Conservation (phyloP, 2,797 vertebrate species). For the Alectoris magna region DNA sequence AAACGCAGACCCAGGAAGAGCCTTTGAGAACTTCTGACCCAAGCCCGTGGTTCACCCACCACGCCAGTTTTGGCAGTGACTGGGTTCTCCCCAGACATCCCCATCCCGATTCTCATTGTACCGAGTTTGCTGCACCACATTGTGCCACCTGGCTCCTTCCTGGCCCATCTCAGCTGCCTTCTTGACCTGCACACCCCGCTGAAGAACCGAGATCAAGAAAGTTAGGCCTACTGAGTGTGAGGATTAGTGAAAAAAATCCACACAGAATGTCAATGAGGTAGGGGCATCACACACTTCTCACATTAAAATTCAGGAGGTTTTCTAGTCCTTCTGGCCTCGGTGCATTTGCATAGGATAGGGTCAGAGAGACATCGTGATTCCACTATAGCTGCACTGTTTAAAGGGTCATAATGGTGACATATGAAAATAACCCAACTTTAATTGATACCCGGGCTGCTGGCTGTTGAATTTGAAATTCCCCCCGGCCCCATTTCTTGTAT, state of each 20-base stretch:
- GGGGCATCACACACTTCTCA: background rate
- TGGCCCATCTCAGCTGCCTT: slow-evolving; percentile 34
- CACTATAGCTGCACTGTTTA: slow-evolving; percentile 28
- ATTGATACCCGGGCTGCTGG: slow-evolving; percentile 63
- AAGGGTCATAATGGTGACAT: slow-evolving; percentile 55
- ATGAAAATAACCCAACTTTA: slow-evolving; percentile 66
- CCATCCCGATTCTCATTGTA: background rate
- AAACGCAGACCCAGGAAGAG: background rate
- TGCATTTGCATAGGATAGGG: slow-evolving; percentile 66
- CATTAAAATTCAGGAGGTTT: slow-evolving; percentile 69
- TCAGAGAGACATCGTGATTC: slow-evolving; percentile 64
- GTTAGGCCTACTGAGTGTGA: slow-evolving; percentile 36
- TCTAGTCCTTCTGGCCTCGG: slow-evolving; percentile 1
- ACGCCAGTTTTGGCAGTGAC: background rate
- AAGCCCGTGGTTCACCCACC: background rate
- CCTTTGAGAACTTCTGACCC: background rate
- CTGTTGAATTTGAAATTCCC: slow-evolving; percentile 49
- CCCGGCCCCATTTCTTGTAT: slow-evolving; percentile 52
- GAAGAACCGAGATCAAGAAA: slow-evolving; percentile 65
- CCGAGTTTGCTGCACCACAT: background rate
- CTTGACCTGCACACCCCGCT: slow-evolving; percentile 39
- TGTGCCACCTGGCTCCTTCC: slow-evolving; percentile 25
- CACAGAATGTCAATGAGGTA: slow-evolving; percentile 52
- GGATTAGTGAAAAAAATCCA: slow-evolving; percentile 36
- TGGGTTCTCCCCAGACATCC: background rate